phyloP scores from a whole-genome alignment of 2,797 vertebrate genomes.

The Aselliscus stoliczkanus region DNA sequence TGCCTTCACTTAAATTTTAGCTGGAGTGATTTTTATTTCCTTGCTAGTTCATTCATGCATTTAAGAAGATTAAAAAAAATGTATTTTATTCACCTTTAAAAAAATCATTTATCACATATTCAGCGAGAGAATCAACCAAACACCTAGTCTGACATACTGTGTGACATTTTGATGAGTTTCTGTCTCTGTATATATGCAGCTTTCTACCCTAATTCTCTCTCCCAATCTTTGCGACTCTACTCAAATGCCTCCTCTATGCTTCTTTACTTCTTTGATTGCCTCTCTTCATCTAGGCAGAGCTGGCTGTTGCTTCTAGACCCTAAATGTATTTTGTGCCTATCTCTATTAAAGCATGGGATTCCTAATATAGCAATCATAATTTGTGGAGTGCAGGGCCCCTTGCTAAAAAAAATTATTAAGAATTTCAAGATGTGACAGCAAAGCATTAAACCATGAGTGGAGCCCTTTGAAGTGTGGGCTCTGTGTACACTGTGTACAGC shows the following conservation, averaged over 20 bases:
- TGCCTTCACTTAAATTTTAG: conserved; percentile 25
- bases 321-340: neutral
- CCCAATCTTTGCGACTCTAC: neutral
- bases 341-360: neutral
- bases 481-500: neutral
- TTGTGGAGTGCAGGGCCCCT: neutral
- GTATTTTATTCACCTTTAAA: neutral
- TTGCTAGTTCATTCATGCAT: conserved; percentile 27
- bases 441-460: neutral
- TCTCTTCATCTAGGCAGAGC: neutral
- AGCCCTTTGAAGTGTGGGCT: neutral
- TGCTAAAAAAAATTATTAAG: conserved; percentile 21
- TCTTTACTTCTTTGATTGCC: neutral
- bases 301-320: neutral
- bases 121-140: neutral
- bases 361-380: neutral
- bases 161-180: conserved; percentile 15
- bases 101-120: neutral
- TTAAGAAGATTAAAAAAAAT: conserved; percentile 31
- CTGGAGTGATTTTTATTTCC: neutral
- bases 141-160: neutral
- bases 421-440: neutral
- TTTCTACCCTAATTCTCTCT: neutral
- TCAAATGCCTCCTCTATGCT: neutral
- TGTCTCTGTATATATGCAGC: neutral